Evolutionary conservation across 2,888 invertebrate genomes (phyloP), one percentile per base, ranked within the genome.

Genomic region (Smittia sp.): DNA sequence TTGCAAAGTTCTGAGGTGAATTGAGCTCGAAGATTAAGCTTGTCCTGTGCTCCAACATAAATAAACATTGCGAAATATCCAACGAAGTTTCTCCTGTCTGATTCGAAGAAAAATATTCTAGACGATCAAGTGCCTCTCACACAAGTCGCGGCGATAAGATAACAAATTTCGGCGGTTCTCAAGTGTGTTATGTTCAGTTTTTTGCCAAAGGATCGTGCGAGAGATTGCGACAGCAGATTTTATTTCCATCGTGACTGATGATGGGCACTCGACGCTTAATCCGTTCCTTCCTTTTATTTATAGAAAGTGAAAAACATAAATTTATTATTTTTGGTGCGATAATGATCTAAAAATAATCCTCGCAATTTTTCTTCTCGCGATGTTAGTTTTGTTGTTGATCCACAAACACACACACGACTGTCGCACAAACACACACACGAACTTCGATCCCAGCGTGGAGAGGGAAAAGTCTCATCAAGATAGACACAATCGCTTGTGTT

Each of bases 321-420:
- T 69, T 41, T 72, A 62, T 62, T 72, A 62, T 62, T 72, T 72
- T 54, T 58, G 38, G 72, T 72, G 72, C 72, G 72, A 72, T 72
- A 72, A 72, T 72, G 62, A 20, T 72, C 72, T 72, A 72, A 72
- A 72, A 72, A 72, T 72, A 72, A 62, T 72, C 62, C 69, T 52
- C 69, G 54, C 52, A 52, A 54, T 20, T 58, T 63, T 25, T 9
- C 9, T n/a, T n/a, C 4, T 25, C 20, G 27, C 20, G 38, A 69
- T 15, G 11, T 25, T 22, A 39, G 15, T 69, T 69, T 11, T 52
- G 38, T 46, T 69, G 22, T 22, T 69, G 15, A 11, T n/a, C 67
- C n/a, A 22, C 46, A 46, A 9, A 22, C 46, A 68, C 52, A 52
- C 7, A 52, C 15, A 52, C n/a, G n/a, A n/a, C n/a, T n/a, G 46